Percentiles rank a stretch among this genome's conserved stretches.
Conservation (phyloP, 2,113 vertebrate species). For the Rallus limicola region DNA sequence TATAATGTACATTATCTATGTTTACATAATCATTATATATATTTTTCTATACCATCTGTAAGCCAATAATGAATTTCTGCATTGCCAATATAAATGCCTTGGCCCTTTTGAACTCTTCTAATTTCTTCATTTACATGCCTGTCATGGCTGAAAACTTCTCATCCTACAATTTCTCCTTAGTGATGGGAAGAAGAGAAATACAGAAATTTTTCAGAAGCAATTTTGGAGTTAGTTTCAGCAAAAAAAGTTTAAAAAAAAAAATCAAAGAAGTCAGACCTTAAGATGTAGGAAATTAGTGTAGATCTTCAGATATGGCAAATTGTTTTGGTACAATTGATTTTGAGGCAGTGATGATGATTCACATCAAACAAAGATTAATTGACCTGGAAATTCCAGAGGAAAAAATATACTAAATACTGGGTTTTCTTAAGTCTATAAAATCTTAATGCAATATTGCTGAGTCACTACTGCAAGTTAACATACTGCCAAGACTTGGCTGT, state of each 20-base stretch:
- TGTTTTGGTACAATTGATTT: background rate
- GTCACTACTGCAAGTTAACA: background rate
- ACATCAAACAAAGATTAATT: background rate
- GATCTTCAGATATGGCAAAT: background rate
- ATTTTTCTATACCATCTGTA: background rate
- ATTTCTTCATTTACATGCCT: background rate
- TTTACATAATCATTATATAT: background rate
- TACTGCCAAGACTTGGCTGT: background rate
- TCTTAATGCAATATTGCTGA: background rate
- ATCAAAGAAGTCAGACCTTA: background rate
- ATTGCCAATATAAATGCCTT: background rate
- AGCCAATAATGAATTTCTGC: background rate
- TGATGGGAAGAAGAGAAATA: background rate
- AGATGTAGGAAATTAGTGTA: background rate
- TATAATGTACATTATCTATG: background rate
- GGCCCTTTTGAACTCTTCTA: background rate
- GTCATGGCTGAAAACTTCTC: background rate
- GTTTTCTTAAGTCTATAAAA: background rate
- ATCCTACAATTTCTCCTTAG: background rate
- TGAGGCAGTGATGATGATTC: background rate
- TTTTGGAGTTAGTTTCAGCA: background rate
- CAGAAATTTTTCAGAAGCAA: background rate
- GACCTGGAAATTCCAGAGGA: background rate
- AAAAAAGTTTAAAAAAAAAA: background rate
- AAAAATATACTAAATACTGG: background rate